Conservation (phyloP, 1,140 invertebrate genomes). For the Radopholus similis region DNA sequence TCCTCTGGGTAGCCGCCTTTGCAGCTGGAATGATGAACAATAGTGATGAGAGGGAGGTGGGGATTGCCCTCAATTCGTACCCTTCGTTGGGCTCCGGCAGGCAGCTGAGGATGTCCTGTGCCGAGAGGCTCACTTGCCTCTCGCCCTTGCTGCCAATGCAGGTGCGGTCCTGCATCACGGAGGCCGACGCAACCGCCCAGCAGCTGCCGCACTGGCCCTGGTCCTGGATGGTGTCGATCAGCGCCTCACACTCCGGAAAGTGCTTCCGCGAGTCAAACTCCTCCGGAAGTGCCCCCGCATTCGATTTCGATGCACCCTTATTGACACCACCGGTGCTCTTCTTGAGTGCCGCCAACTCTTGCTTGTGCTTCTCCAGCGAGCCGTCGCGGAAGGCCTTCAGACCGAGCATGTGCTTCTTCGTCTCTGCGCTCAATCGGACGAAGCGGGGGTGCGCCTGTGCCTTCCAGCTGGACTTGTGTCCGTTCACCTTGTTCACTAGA, state of each 20-base stretch:
- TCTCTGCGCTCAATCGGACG: too few species aligned
- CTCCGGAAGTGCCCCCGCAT: too few species aligned
- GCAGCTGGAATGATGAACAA: not conserved
- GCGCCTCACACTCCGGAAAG: not conserved
- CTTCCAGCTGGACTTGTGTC: too few species aligned
- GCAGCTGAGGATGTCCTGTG: slow-evolving; percentile 1
- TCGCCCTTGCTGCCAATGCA: not conserved
- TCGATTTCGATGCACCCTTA: too few species aligned
- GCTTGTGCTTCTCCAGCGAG: too few species aligned
- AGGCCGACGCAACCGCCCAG: slow-evolving; percentile 13
- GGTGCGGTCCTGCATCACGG: slow-evolving; percentile 9
- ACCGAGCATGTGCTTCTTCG: too few species aligned
- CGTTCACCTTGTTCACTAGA: too few species aligned
- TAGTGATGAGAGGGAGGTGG: not conserved
- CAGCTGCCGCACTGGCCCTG: slow-evolving; percentile 12
- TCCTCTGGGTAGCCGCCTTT: not conserved
- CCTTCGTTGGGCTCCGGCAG: not conserved
- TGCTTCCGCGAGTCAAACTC: not conserved
- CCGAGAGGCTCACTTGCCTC: not conserved
- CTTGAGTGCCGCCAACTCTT: too few species aligned
- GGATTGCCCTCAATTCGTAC: not conserved
- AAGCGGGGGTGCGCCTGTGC: too few species aligned
- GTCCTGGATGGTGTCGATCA: not conserved
- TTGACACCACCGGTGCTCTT: too few species aligned
- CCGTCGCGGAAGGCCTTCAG: too few species aligned